Percentiles rank a stretch among this genome's conserved stretches.
Evolutionary conservation across 53 echinoderm and acorn worm genomes (phyloP).

Genomic region (Paelopatides confundens): DNA sequence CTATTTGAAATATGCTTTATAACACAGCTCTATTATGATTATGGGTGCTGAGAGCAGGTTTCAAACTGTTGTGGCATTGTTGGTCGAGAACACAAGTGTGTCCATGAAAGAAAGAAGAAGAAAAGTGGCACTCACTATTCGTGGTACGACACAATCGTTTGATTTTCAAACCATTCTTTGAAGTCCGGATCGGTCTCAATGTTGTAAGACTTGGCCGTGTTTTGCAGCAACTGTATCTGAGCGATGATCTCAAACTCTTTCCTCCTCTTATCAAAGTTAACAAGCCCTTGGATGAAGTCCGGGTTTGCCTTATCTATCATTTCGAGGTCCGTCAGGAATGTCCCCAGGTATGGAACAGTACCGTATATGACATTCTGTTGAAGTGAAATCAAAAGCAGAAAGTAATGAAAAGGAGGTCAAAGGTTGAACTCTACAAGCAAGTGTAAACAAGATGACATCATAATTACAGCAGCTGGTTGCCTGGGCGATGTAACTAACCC

Average conservation of each 20-base stretch:
- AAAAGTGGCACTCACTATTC: constrained; percentile 69
- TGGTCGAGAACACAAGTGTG: too few relatives aligned
- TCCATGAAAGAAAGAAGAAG: too few relatives aligned
- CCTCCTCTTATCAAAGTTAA: constrained; percentile 99
- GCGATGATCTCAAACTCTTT: constrained; percentile 99
- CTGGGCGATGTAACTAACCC: too few relatives aligned
- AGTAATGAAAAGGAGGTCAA: too few relatives aligned
- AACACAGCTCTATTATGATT: too few relatives aligned
- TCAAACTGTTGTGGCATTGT: too few relatives aligned
- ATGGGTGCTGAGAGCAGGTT: too few relatives aligned
- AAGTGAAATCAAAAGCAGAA: background rate
- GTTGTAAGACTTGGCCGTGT: constrained; percentile 87
- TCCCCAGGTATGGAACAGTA: constrained; percentile 94
- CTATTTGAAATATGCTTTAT: too few relatives aligned
- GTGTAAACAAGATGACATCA: too few relatives aligned
- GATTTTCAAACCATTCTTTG: constrained; percentile 83
- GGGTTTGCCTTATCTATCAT: constrained; percentile 92
- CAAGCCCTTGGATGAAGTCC: constrained; percentile 73
- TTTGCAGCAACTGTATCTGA: constrained; percentile 94
- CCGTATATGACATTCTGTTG: constrained; percentile 81
- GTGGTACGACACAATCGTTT: constrained; percentile 74
- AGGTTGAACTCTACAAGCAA: too few relatives aligned
- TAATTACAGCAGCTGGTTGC: too few relatives aligned
- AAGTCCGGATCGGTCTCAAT: constrained; percentile 70
- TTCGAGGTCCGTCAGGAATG: constrained; percentile 94